Conservation (phyloP, 23 tunicate genomes). For the Oikopleura vanhoeffeni region DNA sequence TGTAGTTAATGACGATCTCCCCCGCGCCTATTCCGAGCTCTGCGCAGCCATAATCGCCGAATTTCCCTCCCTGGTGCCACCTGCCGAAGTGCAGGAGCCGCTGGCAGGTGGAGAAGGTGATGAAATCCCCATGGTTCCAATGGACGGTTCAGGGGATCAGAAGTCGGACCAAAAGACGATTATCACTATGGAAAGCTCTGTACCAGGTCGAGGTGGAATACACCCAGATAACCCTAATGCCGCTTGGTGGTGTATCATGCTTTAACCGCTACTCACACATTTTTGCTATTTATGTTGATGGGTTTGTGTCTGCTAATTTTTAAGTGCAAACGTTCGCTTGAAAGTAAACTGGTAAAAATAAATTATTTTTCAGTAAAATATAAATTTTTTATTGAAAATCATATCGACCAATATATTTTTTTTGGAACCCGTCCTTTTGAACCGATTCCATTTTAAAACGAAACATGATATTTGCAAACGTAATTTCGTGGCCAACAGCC, state of each 20-base stretch:
- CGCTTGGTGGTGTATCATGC: neutral
- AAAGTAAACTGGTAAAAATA: too few species aligned
- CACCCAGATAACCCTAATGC: neutral
- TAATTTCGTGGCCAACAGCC: too few species aligned
- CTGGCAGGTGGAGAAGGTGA: neutral
- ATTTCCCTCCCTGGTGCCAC: neutral
- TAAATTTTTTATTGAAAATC: too few species aligned
- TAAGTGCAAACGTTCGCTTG: too few species aligned
- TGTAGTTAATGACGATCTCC: constrained; percentile 42
- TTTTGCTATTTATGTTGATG: too few species aligned
- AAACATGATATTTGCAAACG: too few species aligned
- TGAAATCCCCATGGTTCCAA: neutral
- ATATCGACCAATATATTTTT: too few species aligned
- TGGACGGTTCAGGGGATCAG: neutral
- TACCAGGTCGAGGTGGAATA: constrained; percentile 9
- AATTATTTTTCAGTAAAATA: too few species aligned
- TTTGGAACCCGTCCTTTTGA: too few species aligned
- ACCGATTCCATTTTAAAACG: too few species aligned
- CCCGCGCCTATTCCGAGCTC: constrained; percentile 31
- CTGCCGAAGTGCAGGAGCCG: neutral
- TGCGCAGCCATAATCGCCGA: neutral
- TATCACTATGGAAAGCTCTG: neutral
- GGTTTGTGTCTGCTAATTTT: too few species aligned
- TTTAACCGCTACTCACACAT: neutral
- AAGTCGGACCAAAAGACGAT: neutral